A percentile compares a stretch with the other conserved stretches of the same genome.
Conservation (phyloP, 2,113 vertebrate genomes). For the Tringa solitaria region DNA sequence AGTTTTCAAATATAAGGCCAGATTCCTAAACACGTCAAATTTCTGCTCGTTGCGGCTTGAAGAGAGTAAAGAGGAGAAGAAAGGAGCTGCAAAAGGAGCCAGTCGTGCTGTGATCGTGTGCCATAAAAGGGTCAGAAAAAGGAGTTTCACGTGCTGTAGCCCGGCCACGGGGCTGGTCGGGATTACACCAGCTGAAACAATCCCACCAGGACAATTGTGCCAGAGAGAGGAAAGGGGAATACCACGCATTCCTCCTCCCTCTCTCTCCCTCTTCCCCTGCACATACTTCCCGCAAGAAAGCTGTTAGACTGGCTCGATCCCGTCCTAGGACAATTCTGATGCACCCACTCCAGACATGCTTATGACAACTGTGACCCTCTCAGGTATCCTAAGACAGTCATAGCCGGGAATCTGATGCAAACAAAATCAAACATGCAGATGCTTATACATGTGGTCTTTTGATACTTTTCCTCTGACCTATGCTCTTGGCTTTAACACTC, state of each 20-base stretch:
- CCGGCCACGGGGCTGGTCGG: background rate
- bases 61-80: background rate
- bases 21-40: background rate
- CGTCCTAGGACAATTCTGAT: background rate
- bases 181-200: slow-evolving; percentile 9
- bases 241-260: background rate
- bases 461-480: background rate
- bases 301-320: background rate
- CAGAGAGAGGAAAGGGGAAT: background rate
- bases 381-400: background rate
- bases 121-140: background rate
- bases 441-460: background rate
- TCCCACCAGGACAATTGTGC: background rate
- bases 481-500: background rate
- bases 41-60: background rate
- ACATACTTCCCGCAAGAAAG: background rate
- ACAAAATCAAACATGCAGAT: slow-evolving; percentile 17
- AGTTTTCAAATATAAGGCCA: slow-evolving; percentile 26
- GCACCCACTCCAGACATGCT: background rate
- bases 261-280: background rate
- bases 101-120: fast-evolving
- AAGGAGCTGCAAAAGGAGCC: background rate
- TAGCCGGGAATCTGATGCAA: background rate
- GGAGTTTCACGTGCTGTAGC: background rate
- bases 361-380: slow-evolving; percentile 12